Base-by-base conservation (phyloP, 2,797 vertebrate genomes). In the Chrosomus eos region DNA sequence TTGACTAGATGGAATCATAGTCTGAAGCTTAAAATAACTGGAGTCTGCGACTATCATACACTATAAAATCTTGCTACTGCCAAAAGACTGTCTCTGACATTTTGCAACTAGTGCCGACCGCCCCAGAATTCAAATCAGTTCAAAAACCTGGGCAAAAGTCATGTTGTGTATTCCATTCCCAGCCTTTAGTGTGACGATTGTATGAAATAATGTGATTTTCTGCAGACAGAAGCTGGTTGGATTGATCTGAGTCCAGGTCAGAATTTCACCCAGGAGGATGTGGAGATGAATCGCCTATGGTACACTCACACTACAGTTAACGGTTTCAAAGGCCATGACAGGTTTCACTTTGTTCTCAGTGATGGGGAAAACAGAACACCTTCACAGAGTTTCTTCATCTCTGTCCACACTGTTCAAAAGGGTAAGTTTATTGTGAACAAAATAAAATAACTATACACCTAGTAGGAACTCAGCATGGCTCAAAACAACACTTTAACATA, bases 221-320 rank as follows among this genome's bases (percentile, higher is more conserved):
- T 72, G 18, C 90, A 95, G 94, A 89, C 64, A 1, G 85, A 74
- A 11, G 68, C 58, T 2, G 92, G 89, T 13, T 94, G 92, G 93
- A 80, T n/a, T 2, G 87, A 87, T n/a, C 88, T 96, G 72, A 90
- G 79, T 6, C 75, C 92, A 4, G 92, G 88, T 86, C 94, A 93
- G 91, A 96, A 94, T 90, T 96, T 95, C 86, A 94, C 92, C 4
- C 91, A 90, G 91, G 92, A 95, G 0, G 90, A 94, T 14, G 93
- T 93, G 75, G 95, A 95, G 85, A 91, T 94, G 91, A 96, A 94
- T 89, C 91, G 90, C 5, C 75, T 95, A 66, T 93, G 90, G 77
- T 97, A 95, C 84, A 84, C 87, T 9, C 93, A 95, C 91, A 86
- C 77, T 0, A 2, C 38, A 60, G 28, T 89, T 9, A 62, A 82